A percentile compares a stretch with the other conserved stretches of the same genome.
phyloP scores from a whole-genome alignment of 2,888 invertebrate genomes.

The Chrysolina haemoptera region DNA sequence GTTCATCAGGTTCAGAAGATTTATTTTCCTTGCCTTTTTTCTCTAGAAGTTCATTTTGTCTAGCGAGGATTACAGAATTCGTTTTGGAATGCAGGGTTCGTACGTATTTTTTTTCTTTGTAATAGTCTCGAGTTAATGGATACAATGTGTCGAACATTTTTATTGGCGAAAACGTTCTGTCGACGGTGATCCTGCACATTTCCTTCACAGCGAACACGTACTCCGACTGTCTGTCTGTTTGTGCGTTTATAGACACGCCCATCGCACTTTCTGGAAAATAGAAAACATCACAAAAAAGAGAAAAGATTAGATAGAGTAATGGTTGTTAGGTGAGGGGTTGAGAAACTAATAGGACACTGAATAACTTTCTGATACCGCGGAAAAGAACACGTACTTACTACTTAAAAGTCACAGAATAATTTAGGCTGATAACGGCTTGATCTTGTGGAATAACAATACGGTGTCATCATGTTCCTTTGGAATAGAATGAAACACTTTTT shows the following conservation, averaged over 20 bases:
- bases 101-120: constrained; percentile 69
- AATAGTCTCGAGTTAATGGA: constrained; percentile 74
- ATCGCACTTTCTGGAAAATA: constrained; percentile 84
- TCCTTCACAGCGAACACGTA: constrained; percentile 82
- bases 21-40: constrained; percentile 17
- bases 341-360: no score
- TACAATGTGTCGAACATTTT: constrained; percentile 70
- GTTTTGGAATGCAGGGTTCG: constrained; percentile 72
- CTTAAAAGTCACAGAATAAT: no score
- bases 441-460: no score
- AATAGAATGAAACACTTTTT: no score
- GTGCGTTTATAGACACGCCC: constrained; percentile 83
- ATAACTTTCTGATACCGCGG: no score
- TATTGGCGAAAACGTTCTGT: constrained; percentile 68
- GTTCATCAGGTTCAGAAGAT: constrained; percentile 29
- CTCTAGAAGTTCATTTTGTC: constrained; percentile 41
- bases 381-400: no score
- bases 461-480: no score
- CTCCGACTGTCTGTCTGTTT: constrained; percentile 77
- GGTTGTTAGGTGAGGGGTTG: no score
- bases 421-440: no score
- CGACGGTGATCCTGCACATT: constrained; percentile 62
- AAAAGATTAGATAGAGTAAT: no score
- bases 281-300: no score
- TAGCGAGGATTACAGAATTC: constrained; percentile 71